phyloP scores from a whole-genome alignment of 1,140 invertebrate species.

The Ceratina calcarata region DNA sequence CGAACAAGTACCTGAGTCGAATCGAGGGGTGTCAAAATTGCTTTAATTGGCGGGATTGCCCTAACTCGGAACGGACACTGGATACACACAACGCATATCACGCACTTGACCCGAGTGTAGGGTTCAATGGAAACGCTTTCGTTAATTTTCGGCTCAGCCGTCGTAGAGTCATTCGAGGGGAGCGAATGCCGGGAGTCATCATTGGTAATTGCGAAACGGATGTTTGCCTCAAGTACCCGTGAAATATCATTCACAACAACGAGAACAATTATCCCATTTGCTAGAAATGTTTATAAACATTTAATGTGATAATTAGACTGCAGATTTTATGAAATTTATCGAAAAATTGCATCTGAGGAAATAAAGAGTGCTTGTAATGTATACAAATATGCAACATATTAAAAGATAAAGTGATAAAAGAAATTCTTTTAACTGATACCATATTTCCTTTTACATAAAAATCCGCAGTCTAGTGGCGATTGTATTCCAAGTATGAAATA shows the following conservation, averaged over 20 bases:
- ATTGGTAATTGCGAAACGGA: conserved; percentile 11
- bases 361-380: too few species aligned
- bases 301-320: too few species aligned
- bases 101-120: conserved; percentile 39
- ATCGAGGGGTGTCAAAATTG: conserved; percentile 65
- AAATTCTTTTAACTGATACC: too few species aligned
- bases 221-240: background rate
- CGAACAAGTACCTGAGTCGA: conserved; percentile 11
- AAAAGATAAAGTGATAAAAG: too few species aligned
- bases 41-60: conserved; percentile 68
- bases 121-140: conserved; percentile 56
- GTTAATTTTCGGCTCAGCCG: conserved; percentile 52
- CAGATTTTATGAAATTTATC: too few species aligned
- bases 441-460: too few species aligned
- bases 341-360: too few species aligned
- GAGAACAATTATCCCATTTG: too few species aligned
- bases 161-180: conserved; percentile 39
- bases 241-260: background rate
- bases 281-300: too few species aligned
- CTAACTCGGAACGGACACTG: conserved; percentile 43
- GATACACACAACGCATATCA: conserved; percentile 31
- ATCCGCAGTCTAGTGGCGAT: too few species aligned
- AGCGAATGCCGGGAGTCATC: background rate
- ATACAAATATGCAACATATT: too few species aligned
- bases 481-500: too few species aligned